Base-by-base conservation (phyloP, 2,113 vertebrate genomes). In the Ptilorrhoa leucosticta region DNA sequence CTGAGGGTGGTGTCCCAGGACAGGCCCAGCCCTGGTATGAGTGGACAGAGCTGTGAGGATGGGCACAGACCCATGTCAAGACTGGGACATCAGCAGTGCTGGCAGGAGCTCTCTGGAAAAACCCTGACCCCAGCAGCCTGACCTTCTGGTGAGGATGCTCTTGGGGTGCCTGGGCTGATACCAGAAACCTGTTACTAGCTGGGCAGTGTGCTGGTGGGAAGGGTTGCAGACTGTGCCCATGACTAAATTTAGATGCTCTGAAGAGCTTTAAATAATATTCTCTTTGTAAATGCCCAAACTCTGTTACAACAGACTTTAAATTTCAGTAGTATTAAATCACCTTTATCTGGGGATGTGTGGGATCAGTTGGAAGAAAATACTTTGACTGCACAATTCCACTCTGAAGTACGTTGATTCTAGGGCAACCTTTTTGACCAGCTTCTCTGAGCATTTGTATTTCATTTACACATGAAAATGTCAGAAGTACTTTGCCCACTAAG, bases 131-230 rank as follows among this genome's bases (percentile, higher is more conserved):
- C 54, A 57, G 40, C 15, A 82, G 35, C 28, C 73, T 54, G 35
- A 17, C 27, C 16, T 37, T 21, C 26, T 51, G 23, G 26, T 28
- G 35, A 40, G 23, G 28, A 6, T 73, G 22, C 4, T 24, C 9
- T 70, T 2, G 1, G 19, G 4, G 4, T 11, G 3, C 4, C 16
- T 15, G 9, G 6, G 3, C 39, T 51, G n/a, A 54, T 44, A 48
- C 16, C 10, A 40, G 23, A 24, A 69, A 30, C 16, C 10, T 19
- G 7, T 35, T 27, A 27, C 7, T 16, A 54, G 3, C 47, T 54
- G n/a, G 45, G 19, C 57, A 64, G 28, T 1, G 3, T 47, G 17
- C 21, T 51, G 19, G 19, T 31, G 39, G 51, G 13, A 56, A 31
- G 7, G 6, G 4, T 13, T 48, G 16, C 9, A 57, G 8, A 65